Evolutionary conservation across 2,888 invertebrate genomes (phyloP).

Genomic region (Lasioglossum zephyrum): DNA sequence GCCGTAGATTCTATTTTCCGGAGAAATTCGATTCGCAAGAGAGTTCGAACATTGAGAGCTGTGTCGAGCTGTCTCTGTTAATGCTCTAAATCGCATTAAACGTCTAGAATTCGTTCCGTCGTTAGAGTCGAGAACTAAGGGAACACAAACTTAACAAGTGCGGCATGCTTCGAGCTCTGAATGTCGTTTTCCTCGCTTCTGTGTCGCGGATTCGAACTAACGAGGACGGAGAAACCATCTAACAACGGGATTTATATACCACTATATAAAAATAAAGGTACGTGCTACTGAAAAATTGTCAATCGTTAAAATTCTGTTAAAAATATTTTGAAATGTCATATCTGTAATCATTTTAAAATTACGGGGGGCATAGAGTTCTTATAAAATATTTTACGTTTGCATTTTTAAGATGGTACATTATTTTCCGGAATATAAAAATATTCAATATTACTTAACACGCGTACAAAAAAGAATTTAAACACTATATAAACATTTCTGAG

Average conservation of each 20-base stretch:
- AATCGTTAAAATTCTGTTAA: too few species aligned
- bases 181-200: background rate
- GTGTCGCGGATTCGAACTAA: background rate
- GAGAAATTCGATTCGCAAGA: slow-evolving; percentile 25
- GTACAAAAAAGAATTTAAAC: too few species aligned
- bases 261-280: background rate
- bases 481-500: too few species aligned
- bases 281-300: too few species aligned
- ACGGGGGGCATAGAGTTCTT: too few species aligned
- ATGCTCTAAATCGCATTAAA: background rate
- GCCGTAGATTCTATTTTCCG: slow-evolving; percentile 35
- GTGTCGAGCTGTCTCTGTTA: background rate
- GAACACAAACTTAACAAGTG: background rate
- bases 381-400: too few species aligned
- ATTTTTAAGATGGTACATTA: too few species aligned
- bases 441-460: too few species aligned
- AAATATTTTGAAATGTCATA: too few species aligned
- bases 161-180: background rate
- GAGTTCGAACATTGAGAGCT: background rate
- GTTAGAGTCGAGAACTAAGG: background rate
- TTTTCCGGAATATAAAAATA: too few species aligned
- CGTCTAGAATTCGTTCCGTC: background rate
- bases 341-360: too few species aligned
- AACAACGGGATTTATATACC: background rate
- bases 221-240: background rate